phyloP scores from a whole-genome alignment of 2,797 vertebrate genomes.

The Micrastur ruficollis region DNA sequence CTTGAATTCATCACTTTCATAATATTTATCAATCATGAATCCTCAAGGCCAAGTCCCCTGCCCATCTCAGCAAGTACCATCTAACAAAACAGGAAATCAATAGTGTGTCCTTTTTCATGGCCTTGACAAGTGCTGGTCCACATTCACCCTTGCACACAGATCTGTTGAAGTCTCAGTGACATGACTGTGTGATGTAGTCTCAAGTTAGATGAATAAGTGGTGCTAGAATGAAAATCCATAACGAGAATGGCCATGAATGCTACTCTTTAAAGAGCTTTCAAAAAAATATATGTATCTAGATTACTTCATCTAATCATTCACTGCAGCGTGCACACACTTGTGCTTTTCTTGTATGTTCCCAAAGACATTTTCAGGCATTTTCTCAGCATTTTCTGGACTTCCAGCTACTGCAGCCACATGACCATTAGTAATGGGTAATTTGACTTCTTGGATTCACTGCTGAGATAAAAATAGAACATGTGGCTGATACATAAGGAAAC shows the following conservation, averaged over 20 bases:
- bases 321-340: background rate
- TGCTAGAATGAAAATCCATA: background rate
- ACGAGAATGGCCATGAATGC: background rate
- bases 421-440: constrained; percentile 65
- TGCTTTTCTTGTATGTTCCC: background rate
- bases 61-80: background rate
- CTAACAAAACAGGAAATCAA: background rate
- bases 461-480: constrained; percentile 54
- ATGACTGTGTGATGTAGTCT: background rate
- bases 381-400: background rate
- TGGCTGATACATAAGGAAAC: constrained; percentile 20
- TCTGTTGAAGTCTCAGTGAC: background rate
- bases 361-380: constrained; percentile 20
- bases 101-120: background rate
- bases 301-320: background rate
- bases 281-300: background rate
- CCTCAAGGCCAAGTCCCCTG: background rate
- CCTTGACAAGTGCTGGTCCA: background rate
- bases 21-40: background rate
- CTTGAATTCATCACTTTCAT: background rate
- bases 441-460: constrained; percentile 31
- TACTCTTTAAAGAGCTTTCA: background rate
- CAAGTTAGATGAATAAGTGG: background rate
- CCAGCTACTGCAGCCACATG: constrained; percentile 31
- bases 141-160: background rate